Base-by-base conservation (phyloP, 2,797 vertebrate species). In the Melanitta fusca region DNA sequence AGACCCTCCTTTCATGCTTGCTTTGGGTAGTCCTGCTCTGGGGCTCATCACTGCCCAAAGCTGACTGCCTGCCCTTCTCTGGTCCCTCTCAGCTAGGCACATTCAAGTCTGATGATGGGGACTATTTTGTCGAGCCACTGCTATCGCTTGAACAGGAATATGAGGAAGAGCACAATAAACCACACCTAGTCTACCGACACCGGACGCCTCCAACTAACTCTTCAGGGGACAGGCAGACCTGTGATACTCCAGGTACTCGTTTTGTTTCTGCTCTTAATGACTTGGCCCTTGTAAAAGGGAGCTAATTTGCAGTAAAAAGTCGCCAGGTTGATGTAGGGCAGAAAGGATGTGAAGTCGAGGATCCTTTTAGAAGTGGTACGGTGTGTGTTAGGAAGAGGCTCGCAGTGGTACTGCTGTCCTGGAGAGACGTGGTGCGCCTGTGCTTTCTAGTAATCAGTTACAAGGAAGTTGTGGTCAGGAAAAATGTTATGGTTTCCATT, bases 71-170 rank as follows among this genome's bases (percentile, higher is more conserved):
- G 17, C 89, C 64, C 64, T 22, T 96, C 47, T 97, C 82, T 96
- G 88, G 94, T 96, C 84, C 47, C 96, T 97, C 87, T 92, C 97
- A 99, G 99, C 98, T 99, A 96, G 99, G 99, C 97, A 99, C 99
- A 15, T 99, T 99, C 98, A 99, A 98, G 97, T 99, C 99, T 98
- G 98, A 99, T 8, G 99, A 99, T 90, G 99, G 99, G 97, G 99
- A 99, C 92, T 99, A 99, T 98, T 99, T 99, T 89, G 99, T 99
- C 97, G 99, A 99, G 95, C 99, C 99, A 10, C 98, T 99, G 73
- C 98, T 99, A 64, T 99, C 98, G 3, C 95, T 98, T 32, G 98
- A 98, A 58, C 98, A 98, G 95, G 98, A 99, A 88, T 98, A 98
- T 93, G 98, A 99, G 98, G 99, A 99, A 97, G 99, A 99, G 95